Base-by-base conservation (phyloP, 2,888 invertebrate species). In the Eurytoma adleriae region DNA sequence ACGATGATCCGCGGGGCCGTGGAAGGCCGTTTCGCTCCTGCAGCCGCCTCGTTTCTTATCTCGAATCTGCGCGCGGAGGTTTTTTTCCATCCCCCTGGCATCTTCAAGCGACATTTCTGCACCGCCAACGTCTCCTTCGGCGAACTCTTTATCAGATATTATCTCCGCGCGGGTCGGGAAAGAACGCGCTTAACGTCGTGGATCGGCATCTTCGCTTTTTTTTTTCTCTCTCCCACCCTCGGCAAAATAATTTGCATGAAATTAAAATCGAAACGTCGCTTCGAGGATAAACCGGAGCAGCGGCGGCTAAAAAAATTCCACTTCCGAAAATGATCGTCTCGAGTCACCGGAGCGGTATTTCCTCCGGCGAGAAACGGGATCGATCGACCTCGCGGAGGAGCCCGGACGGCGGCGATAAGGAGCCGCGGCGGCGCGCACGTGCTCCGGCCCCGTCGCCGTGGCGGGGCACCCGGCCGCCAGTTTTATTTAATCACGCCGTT, bases 401-500 rank as follows among this genome's bases (percentile, higher is more conserved):
- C 30, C n/a, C 57, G 57, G n/a, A 2, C 18, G 12, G n/a, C 18
- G 18, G 3, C 12, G 16, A 62, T 30, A 30, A 62, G 62, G 27
- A n/a, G 40, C 24, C 24, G 40, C 40, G 27, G 40, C 24, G 1
- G 40, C 40, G 27, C 62, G 30, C 18, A 59, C 18, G 18, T 18
- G 20, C 16, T 62, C 30, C 16, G 27, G n/a, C n/a, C 62, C 27
- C 14, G 57, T 82, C 81, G 83, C 76, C 84, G 84, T 85, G 87
- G 87, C 89, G 87, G 87, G 86, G 84, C 54, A 66, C 24, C 52
- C 52, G 86, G 84, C 85, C 86, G 86, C 87, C 85, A 85, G 89
- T 90, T 90, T 90, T 89, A 89, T 89, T 89, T 89, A 89, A 90
- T 89, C 89, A 88, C 88, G 86, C 84, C 83, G 67, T 30, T 56